Evolutionary conservation across 2,113 vertebrate species (phyloP).

Genomic region (Boleophthalmus pectinirostris): DNA sequence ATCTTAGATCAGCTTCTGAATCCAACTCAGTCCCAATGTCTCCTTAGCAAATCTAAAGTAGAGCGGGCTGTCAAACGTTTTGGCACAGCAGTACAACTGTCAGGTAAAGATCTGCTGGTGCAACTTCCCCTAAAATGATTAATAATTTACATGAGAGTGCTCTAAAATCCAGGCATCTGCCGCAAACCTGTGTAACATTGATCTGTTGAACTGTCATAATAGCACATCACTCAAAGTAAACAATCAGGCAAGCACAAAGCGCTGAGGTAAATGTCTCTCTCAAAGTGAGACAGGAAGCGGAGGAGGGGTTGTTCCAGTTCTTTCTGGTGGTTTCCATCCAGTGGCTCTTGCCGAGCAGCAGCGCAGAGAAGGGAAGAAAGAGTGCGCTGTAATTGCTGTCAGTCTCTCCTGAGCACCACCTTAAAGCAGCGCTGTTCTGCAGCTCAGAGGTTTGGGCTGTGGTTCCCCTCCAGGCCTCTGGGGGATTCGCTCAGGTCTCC

Average conservation of each 20-base stretch:
- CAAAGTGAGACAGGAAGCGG: constrained; percentile 37
- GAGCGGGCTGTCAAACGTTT: constrained; percentile 70
- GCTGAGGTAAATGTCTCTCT: constrained; percentile 70
- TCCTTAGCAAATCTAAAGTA: constrained; percentile 61
- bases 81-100: constrained; percentile 66
- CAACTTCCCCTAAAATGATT: constrained; percentile 61
- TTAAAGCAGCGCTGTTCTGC: constrained; percentile 66
- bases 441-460: constrained; percentile 63
- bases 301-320: constrained; percentile 47
- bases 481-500: constrained; percentile 71
- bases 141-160: constrained; percentile 71
- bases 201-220: constrained; percentile 76
- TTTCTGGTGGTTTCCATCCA: constrained; percentile 68
- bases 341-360: constrained; percentile 55
- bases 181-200: constrained; percentile 65
- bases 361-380: constrained; percentile 30
- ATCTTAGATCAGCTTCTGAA: constrained; percentile 59
- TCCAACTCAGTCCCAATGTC: constrained; percentile 52
- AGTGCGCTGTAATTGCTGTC: constrained; percentile 81
- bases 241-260: constrained; percentile 53
- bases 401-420: constrained; percentile 74
- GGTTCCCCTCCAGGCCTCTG: constrained; percentile 73
- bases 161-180: constrained; percentile 65
- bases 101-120: constrained; percentile 56
- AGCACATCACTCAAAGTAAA: constrained; percentile 74